A percentile compares a stretch with the other conserved stretches of the same genome.
phyloP scores from a whole-genome alignment of 2,888 invertebrate species.

The Petrolisthes manimaculis region DNA sequence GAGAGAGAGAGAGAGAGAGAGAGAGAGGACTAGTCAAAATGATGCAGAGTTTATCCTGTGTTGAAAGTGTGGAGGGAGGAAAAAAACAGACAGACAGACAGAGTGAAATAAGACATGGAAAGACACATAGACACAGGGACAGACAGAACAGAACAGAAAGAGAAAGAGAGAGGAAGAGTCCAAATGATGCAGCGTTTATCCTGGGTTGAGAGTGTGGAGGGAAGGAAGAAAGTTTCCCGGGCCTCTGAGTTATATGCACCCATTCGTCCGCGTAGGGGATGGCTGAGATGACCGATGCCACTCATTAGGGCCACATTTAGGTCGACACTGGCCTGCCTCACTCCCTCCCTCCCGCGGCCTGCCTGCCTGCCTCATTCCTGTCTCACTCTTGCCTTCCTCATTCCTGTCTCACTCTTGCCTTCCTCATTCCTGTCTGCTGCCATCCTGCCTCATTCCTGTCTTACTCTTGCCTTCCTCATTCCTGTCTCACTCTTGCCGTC shows the following conservation, averaged over 20 bases:
- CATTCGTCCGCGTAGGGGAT: constrained; percentile 62
- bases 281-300: constrained; percentile 57
- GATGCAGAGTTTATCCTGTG: no score
- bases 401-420: background rate
- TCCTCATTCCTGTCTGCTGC: constrained; percentile 14
- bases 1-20: constrained; percentile 41
- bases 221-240: constrained; percentile 49
- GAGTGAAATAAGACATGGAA: constrained; percentile 37
- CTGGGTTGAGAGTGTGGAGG: constrained; percentile 50
- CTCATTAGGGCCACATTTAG: constrained; percentile 61
- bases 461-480: no score
- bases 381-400: background rate
- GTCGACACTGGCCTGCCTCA: constrained; percentile 49
- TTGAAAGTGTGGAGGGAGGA: constrained; percentile 13
- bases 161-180: constrained; percentile 7
- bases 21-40: constrained; percentile 14
- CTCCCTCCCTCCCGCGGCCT: constrained; percentile 12
- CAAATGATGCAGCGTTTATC: constrained; percentile 53
- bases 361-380: no score
- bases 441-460: background rate
- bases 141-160: constrained; percentile 2
- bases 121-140: constrained; percentile 32
- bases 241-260: constrained; percentile 55
- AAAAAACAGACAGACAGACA: constrained; percentile 37
- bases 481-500: background rate